phyloP scores from a whole-genome alignment of 2,888 invertebrate genomes.

The Lepidochrysops patricia region DNA sequence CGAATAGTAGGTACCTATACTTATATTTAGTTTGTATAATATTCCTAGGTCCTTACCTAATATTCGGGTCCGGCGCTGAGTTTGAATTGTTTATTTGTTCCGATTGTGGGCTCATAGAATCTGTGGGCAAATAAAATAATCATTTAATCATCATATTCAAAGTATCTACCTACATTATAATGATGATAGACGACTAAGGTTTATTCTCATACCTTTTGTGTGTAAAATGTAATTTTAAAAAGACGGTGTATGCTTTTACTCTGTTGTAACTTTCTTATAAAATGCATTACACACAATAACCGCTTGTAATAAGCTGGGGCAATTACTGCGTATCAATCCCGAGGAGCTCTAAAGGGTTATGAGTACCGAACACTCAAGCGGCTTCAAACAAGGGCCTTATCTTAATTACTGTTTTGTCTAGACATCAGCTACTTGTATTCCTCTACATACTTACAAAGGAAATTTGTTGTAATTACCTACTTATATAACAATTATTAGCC shows the following conservation, averaged over 20 bases:
- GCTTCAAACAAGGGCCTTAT: conserved; percentile 36
- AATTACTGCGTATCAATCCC: conserved; percentile 48
- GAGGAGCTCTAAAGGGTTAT: conserved; percentile 54
- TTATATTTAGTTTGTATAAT: no score
- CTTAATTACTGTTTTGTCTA: conserved; percentile 55
- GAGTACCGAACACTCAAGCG: conserved; percentile 42
- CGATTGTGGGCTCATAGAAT: conserved; percentile 64
- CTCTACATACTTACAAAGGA: not conserved
- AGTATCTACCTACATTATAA: not conserved
- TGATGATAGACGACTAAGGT: no score
- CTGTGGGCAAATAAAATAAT: conserved; percentile 44
- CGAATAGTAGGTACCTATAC: no score
- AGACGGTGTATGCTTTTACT: not conserved
- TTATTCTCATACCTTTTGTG: no score
- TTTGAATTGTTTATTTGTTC: conserved; percentile 59
- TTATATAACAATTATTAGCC: not conserved
- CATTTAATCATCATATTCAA: not conserved
- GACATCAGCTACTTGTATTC: conserved; percentile 32
- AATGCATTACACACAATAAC: conserved; percentile 5
- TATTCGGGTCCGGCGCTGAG: conserved; percentile 61
- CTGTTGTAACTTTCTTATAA: not conserved
- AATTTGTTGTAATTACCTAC: conserved; percentile 6
- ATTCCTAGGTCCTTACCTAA: conserved; percentile 45
- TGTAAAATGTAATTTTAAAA: no score
- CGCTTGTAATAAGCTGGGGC: conserved; percentile 26